Evolutionary conservation across 2,888 invertebrate species (phyloP).

Genomic region (Pomacea canaliculata): DNA sequence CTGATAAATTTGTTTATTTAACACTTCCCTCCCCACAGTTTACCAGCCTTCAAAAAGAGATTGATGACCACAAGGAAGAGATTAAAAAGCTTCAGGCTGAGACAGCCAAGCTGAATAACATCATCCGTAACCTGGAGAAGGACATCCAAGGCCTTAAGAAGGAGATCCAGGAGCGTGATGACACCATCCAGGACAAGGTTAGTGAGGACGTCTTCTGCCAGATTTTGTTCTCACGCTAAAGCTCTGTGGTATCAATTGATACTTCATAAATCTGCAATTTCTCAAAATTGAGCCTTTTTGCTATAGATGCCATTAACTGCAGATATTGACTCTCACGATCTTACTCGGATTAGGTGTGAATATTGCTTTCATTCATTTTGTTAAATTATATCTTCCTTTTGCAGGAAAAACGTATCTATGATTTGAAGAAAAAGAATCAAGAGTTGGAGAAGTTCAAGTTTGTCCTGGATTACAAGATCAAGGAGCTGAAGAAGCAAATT

Average conservation of each 20-base stretch:
- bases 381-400: conserved; percentile 17
- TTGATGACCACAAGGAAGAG: conserved; percentile 71
- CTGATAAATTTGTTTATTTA: too few relatives aligned
- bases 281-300: too few relatives aligned
- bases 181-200: conserved; percentile 83
- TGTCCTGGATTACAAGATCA: conserved; percentile 89
- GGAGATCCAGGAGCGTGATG: conserved; percentile 86
- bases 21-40: conserved; percentile 47
- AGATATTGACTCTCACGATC: too few relatives aligned
- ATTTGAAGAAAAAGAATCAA: conserved; percentile 83
- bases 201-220: background rate
- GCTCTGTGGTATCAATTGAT: too few relatives aligned
- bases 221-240: too few relatives aligned
- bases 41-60: conserved; percentile 69
- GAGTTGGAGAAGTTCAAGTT: conserved; percentile 93
- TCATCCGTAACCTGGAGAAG: conserved; percentile 81
- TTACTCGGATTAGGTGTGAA: too few relatives aligned
- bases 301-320: too few relatives aligned
- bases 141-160: conserved; percentile 85
- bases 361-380: too few relatives aligned
- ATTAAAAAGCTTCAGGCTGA: conserved; percentile 77
- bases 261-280: too few relatives aligned
- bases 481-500: conserved; percentile 86
- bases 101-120: conserved; percentile 79
- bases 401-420: conserved; percentile 83